Conservation (phyloP, 2,888 invertebrate species). For the Napeogenes sylphis region DNA sequence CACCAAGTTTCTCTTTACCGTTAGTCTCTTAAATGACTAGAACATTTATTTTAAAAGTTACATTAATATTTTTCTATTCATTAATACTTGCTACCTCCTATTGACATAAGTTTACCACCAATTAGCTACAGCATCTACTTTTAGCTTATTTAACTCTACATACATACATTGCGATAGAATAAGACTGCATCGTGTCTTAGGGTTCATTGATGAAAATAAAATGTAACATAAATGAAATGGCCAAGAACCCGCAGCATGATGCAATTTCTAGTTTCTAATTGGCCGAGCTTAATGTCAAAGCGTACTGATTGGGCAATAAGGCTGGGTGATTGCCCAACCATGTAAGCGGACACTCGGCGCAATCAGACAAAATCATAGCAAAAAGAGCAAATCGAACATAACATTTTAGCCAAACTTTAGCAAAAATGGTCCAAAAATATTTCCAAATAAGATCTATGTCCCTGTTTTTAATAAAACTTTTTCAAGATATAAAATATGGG, state of each 20-base stretch:
- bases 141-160: slow-evolving; percentile 75
- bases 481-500: slow-evolving; percentile 38
- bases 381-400: slow-evolving; percentile 34
- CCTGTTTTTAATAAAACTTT: slow-evolving; percentile 68
- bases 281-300: slow-evolving; percentile 61
- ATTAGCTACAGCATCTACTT: slow-evolving; percentile 66
- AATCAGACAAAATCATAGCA: slow-evolving; percentile 54
- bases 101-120: slow-evolving; percentile 78
- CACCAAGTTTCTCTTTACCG: slow-evolving; percentile 73
- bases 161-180: slow-evolving; percentile 72
- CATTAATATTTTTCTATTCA: slow-evolving; percentile 62
- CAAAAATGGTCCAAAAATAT: slow-evolving; percentile 72
- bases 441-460: slow-evolving; percentile 68
- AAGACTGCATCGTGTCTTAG: slow-evolving; percentile 52
- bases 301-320: slow-evolving; percentile 83
- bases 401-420: slow-evolving; percentile 45
- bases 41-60: slow-evolving; percentile 69
- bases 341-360: slow-evolving; percentile 75
- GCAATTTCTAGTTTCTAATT: slow-evolving; percentile 60
- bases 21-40: slow-evolving; percentile 68
- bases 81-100: slow-evolving; percentile 66
- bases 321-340: slow-evolving; percentile 85
- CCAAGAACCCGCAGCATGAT: slow-evolving; percentile 54
- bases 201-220: slow-evolving; percentile 49
- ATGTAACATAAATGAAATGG: slow-evolving; percentile 37